Conservation (phyloP, 2,797 vertebrate species). For the Lepidocolaptes lacrymiger region DNA sequence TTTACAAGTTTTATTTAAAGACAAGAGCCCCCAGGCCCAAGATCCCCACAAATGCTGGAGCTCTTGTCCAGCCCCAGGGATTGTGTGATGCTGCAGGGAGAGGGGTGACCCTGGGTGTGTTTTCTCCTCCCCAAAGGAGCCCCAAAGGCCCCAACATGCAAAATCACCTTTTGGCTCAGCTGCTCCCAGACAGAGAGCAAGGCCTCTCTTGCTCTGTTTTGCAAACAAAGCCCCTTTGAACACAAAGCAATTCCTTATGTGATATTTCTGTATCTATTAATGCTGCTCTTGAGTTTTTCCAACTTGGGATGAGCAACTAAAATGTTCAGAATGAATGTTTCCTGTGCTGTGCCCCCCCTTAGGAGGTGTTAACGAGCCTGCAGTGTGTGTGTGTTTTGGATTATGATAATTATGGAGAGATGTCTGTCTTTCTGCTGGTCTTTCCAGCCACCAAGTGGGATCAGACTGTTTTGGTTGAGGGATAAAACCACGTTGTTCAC, state of each 20-base stretch:
- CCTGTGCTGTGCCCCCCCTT: background rate
- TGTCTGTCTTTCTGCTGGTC: background rate
- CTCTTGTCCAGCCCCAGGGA: rapidly evolving
- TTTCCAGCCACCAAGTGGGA: background rate
- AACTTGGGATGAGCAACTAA: rapidly evolving
- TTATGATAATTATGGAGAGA: rapidly evolving
- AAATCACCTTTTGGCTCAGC: rapidly evolving
- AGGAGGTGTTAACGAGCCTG: background rate
- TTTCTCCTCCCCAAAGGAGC: background rate
- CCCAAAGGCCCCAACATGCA: too few species aligned
- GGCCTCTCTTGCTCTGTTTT: background rate
- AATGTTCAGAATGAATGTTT: rapidly evolving
- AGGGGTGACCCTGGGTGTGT: background rate
- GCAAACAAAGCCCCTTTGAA: background rate
- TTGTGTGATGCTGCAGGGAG: background rate
- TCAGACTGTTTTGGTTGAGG: background rate
- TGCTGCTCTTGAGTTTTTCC: background rate
- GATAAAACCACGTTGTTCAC: background rate
- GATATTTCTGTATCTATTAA: rapidly evolving
- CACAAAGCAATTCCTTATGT: background rate
- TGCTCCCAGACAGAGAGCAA: too few species aligned
- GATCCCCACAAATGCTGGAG: background rate
- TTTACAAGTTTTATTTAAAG: background rate
- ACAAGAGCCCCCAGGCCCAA: rapidly evolving
- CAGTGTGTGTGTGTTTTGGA: rapidly evolving